A percentile compares a stretch with the other conserved stretches of the same genome.
Evolutionary conservation across 2,888 invertebrate genomes (phyloP).

Genomic region (Globia sparganii): DNA sequence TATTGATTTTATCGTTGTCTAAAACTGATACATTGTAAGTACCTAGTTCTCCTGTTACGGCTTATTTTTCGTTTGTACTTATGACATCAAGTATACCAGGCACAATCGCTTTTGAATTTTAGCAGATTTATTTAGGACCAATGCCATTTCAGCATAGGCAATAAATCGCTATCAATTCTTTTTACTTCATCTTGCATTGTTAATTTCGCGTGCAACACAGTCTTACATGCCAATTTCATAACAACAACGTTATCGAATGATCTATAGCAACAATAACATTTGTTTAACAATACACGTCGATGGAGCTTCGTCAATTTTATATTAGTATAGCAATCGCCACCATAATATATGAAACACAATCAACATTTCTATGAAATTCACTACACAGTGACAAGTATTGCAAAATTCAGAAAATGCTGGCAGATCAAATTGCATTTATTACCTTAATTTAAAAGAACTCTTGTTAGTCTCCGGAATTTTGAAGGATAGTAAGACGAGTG

Average conservation of each 20-base stretch:
- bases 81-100: neutral
- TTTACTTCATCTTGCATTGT: conserved; percentile 27
- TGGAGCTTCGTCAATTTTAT: conserved; percentile 56
- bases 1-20: neutral
- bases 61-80: neutral
- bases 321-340: conserved; percentile 52
- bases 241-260: conserved; percentile 46
- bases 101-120: neutral
- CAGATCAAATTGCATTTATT: conserved; percentile 59
- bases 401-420: conserved; percentile 36
- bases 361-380: conserved; percentile 24
- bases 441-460: conserved; percentile 35
- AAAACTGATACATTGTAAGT: neutral
- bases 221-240: conserved; percentile 50
- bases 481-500: conserved; percentile 75
- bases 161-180: neutral
- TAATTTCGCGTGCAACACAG: conserved; percentile 26
- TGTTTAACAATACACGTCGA: conserved; percentile 47
- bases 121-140: neutral
- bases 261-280: conserved; percentile 51
- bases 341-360: conserved; percentile 50
- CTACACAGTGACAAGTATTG: conserved; percentile 29
- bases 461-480: conserved; percentile 41
- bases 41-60: neutral
- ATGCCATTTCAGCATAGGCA: neutral